Conservation (phyloP, 2,888 invertebrate genomes). For the Cyclophora punctaria region DNA sequence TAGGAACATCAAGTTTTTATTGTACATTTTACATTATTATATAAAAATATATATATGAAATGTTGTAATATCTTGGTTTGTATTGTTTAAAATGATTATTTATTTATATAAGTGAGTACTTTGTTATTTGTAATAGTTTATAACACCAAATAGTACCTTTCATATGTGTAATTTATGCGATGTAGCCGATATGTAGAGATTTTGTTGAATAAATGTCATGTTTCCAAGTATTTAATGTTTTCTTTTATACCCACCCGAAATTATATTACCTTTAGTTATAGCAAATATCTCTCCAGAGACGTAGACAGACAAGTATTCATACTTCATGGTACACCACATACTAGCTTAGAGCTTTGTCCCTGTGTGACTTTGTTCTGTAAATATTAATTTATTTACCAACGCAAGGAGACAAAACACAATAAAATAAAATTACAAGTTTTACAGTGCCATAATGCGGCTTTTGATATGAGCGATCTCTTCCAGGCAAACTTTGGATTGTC, state of each 20-base stretch:
- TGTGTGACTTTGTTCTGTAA: no score
- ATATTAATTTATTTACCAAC: no score
- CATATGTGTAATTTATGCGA: conserved; percentile 51
- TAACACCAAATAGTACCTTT: conserved; percentile 70
- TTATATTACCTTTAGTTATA: no score
- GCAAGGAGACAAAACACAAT: no score
- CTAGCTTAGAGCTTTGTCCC: no score
- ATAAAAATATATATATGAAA: conserved; percentile 3
- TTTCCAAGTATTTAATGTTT: conserved; percentile 31
- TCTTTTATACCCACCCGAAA: not conserved
- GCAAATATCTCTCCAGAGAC: no score
- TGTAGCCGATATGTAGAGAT: conserved; percentile 65
- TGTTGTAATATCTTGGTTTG: conserved; percentile 31
- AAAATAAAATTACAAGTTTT: no score
- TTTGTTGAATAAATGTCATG: conserved; percentile 74
- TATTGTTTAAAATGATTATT: conserved; percentile 11
- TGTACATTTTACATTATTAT: conserved; percentile 6
- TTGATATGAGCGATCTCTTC: no score
- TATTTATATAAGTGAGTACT: conserved; percentile 38
- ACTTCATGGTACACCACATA: no score
- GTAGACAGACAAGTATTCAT: no score
- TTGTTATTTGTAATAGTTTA: conserved; percentile 57
- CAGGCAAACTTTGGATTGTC: no score
- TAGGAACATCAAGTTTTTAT: conserved; percentile 34
- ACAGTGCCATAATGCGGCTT: no score